Percentiles rank a stretch among this genome's conserved stretches.
Conservation (phyloP, 1,140 invertebrate genomes). For the Drosophila teissieri region DNA sequence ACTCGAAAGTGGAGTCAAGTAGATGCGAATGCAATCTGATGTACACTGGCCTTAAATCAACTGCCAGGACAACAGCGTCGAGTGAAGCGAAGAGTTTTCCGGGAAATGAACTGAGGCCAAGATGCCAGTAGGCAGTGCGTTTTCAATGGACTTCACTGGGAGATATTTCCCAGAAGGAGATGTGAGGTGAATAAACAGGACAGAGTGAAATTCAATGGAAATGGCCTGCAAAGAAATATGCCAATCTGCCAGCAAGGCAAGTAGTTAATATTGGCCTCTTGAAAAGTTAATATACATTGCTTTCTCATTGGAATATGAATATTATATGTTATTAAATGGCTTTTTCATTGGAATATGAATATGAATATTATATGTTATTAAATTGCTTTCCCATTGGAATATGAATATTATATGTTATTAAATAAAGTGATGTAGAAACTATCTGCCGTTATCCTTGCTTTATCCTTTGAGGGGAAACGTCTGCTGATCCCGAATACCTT, state of each 20-base stretch:
- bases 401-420: too few species aligned
- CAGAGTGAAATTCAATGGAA: constrained; percentile 4
- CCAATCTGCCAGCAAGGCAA: background rate
- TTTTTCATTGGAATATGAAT: too few species aligned
- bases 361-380: too few species aligned
- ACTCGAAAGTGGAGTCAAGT: constrained; percentile 33
- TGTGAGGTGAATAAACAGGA: background rate
- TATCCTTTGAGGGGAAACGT: background rate
- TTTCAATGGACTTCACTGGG: background rate
- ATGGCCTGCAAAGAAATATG: background rate
- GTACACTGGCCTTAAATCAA: constrained; percentile 23
- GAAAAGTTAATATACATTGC: too few species aligned
- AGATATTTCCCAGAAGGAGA: background rate
- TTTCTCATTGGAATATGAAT: too few species aligned
- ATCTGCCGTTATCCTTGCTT: too few species aligned
- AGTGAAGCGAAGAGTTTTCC: background rate
- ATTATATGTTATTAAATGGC: too few species aligned
- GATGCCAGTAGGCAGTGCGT: background rate
- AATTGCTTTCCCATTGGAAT: too few species aligned
- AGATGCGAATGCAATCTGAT: constrained; percentile 29
- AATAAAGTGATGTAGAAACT: too few species aligned
- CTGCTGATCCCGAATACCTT: background rate
- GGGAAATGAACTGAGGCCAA: constrained; percentile 7
- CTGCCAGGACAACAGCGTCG: background rate
- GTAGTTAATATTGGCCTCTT: background rate